These are phyloP conservation scores for Synaphobranchus kaupii DNA, from an alignment of 2,797 vertebrate species.

Conservation along the genomic window DNA sequence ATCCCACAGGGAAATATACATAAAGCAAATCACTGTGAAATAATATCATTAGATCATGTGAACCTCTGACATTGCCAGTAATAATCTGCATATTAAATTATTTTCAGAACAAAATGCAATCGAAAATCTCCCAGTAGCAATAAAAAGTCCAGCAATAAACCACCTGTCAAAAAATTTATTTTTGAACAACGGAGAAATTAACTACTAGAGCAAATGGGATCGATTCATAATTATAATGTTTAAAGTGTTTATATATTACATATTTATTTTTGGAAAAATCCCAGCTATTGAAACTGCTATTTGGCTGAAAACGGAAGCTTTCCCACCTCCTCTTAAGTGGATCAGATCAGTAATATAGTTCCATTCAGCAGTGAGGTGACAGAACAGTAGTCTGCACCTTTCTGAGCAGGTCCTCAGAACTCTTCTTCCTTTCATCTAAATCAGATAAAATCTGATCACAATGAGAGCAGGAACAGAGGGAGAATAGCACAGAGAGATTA, in stretches of 20 bases:
- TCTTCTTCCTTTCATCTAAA: background rate
- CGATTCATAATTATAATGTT: background rate
- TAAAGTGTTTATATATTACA: slow-evolving; percentile 10
- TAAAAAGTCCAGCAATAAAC: slow-evolving; percentile 5
- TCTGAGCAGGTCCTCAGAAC: background rate
- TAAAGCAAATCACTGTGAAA: background rate
- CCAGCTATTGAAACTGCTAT: background rate
- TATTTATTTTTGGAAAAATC: background rate
- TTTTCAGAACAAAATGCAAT: background rate
- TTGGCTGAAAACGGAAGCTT: background rate
- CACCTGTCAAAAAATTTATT: background rate
- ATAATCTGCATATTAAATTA: slow-evolving; percentile 10
- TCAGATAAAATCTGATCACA: background rate
- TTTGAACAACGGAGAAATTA: background rate
- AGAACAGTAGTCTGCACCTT: background rate
- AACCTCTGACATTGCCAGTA: background rate
- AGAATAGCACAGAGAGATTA: too few relatives aligned
- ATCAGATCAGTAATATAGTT: background rate
- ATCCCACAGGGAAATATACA: slow-evolving; percentile 7
- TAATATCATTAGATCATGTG: background rate
- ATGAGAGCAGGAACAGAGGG: too few relatives aligned
- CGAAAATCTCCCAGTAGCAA: slow-evolving; percentile 3
- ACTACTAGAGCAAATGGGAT: background rate
- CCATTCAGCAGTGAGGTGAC: background rate
- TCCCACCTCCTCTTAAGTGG: background rate